Evolutionary conservation across 2,113 vertebrate species (phyloP), one percentile per base, ranked within the genome.

Genomic region (Heptranchias perlo): DNA sequence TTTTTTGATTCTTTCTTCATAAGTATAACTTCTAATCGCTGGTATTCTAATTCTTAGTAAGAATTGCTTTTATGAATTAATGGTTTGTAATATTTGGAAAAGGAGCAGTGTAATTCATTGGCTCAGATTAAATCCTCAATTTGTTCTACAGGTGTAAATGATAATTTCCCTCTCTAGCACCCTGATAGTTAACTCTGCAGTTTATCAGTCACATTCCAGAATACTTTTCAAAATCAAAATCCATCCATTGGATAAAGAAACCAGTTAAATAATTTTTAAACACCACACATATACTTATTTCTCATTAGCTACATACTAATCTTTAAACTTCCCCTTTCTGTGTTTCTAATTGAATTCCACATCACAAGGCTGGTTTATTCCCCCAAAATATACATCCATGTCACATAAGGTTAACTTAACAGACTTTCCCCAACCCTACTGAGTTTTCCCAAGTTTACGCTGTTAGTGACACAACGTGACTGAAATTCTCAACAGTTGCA

Each of bases 321-420:
- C 25, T 95, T 11, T 35, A 69, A 69, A 11, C 94, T 95, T 95
- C 94, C 64, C 65, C 44, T 95, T 95, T 95, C 65, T 47, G 35
- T 67, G 65, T 95, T 95, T 95, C 94, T 73, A 73, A 69, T 52
- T 95, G 94, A 69, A 69, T 69, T 69, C 49, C 65, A 69, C 11
- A 69, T 95, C 94, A 95, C 64, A 95, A 95, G 94, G 65, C 65
- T 69, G 14, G 31, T 16, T 28, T 18, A 52, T 49, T 95, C 23
- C 94, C 64, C 13, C 23, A 69, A 95, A 67, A 18, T 2, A 52
- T 31, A 52, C 52, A 91, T 25, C 52, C 25, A 54, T 2, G 47
- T 91, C 35, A 31, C 28, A 58, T 4, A 35, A 91, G 13, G 49
- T 69, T 39, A 35, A 4, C 44, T 73, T 1, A 35, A 52, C 13